Conservation (phyloP, 2,888 invertebrate genomes). For the Punctoribates punctum region DNA sequence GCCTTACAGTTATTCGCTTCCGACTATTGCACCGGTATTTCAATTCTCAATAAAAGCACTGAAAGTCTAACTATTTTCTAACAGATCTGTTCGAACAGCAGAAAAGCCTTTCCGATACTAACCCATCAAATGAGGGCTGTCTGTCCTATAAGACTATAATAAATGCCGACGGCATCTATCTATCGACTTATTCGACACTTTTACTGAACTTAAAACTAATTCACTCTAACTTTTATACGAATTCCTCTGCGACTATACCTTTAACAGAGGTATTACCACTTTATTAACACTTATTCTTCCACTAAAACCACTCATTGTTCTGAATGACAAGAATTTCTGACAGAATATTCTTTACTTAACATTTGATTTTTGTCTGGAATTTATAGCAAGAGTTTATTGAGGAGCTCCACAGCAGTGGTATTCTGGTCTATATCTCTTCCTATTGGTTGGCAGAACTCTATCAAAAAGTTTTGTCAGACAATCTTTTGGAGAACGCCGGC, state of each 20-base stretch:
- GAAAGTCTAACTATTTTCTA: background rate
- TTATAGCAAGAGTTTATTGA: conserved; percentile 80
- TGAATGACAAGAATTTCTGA: background rate
- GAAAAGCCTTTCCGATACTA: conserved; percentile 39
- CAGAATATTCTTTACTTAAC: background rate
- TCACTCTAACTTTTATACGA: conserved; percentile 68
- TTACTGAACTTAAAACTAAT: conserved; percentile 75
- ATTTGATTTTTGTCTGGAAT: background rate
- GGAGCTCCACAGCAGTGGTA: conserved; percentile 85
- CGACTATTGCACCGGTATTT: conserved; percentile 73
- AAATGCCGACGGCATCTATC: conserved; percentile 91
- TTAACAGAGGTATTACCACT: conserved; percentile 57
- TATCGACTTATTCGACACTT: conserved; percentile 81
- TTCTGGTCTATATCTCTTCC: conserved; percentile 84
- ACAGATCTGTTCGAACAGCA: conserved; percentile 45
- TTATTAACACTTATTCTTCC: background rate
- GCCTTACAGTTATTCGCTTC: conserved; percentile 88
- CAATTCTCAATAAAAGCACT: background rate
- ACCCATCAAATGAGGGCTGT: background rate
- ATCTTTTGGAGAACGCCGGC: conserved; percentile 67
- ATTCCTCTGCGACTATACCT: conserved; percentile 55
- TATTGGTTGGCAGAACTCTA: conserved; percentile 91
- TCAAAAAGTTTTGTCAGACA: conserved; percentile 72
- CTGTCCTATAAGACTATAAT: conserved; percentile 60
- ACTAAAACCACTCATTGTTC: background rate